These are phyloP conservation scores for Istiophorus platypterus DNA, from an alignment of 2,113 vertebrate species.

Conservation along the genomic window DNA sequence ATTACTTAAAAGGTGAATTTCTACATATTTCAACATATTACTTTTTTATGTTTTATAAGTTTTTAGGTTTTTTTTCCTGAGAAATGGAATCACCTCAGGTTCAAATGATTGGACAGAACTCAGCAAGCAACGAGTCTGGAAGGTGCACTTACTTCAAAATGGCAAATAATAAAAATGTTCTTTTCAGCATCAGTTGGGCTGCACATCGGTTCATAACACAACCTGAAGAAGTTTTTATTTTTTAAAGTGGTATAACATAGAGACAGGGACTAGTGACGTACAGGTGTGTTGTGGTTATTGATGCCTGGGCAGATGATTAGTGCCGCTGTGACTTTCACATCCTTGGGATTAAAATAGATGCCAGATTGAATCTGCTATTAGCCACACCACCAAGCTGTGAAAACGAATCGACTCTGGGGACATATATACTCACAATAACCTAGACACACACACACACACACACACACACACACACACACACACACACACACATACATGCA, in stretches of 20 bases:
- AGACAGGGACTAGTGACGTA: not conserved
- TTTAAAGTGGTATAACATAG: not conserved
- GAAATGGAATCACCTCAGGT: not conserved
- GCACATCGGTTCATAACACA: not conserved
- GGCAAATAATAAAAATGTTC: not conserved
- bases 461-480: conserved; percentile 16
- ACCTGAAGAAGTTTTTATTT: not conserved
- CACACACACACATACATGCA: conserved; percentile 12
- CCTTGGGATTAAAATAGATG: conserved; percentile 64
- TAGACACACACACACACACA: conserved; percentile 22
- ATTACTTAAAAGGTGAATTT: not conserved
- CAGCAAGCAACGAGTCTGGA: not conserved
- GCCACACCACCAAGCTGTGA: conserved; percentile 62
- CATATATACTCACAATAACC: conserved; percentile 47
- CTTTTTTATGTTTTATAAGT: too few relatives aligned
- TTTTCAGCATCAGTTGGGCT: not conserved
- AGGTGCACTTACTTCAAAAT: not conserved
- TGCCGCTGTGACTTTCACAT: conserved; percentile 52
- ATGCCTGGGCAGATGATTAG: conserved; percentile 33
- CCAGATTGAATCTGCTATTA: conserved; percentile 64
- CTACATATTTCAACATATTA: not conserved
- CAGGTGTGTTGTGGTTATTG: conserved; percentile 16
- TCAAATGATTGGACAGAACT: not conserved
- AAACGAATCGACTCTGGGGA: conserved; percentile 71
- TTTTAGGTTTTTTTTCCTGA: too few relatives aligned